A percentile compares a stretch with the other conserved stretches of the same genome.
Conservation (phyloP, 1,140 invertebrate genomes). For the Drosophila kikkawai region DNA sequence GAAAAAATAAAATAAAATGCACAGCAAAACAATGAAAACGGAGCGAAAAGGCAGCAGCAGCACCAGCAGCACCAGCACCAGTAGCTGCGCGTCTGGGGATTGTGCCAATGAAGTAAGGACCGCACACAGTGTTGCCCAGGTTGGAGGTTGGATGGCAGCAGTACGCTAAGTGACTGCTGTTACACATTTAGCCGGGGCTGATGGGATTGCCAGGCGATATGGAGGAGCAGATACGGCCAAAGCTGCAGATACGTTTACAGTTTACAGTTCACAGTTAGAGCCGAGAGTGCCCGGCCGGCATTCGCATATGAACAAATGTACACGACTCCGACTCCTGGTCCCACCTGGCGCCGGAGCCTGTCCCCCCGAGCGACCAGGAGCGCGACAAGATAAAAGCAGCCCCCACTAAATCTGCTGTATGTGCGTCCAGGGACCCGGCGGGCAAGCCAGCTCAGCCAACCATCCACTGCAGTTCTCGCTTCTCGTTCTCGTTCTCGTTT, state of each 20-base stretch:
- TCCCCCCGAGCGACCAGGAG: slow-evolving; percentile 62
- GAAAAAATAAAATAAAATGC: slow-evolving; percentile 47
- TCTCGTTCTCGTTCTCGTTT: slow-evolving; percentile 1
- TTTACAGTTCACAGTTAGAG: slow-evolving; percentile 11
- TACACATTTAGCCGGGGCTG: slow-evolving; percentile 71
- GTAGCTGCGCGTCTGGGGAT: slow-evolving; percentile 62
- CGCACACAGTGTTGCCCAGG: slow-evolving; percentile 39
- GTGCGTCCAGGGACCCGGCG: slow-evolving; percentile 64
- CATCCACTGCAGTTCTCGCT: slow-evolving; percentile 23
- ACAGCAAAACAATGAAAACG: slow-evolving; percentile 75
- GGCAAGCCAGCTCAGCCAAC: slow-evolving; percentile 17
- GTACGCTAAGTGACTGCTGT: slow-evolving; percentile 75
- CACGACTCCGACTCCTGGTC: slow-evolving; percentile 38
- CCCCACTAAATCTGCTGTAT: slow-evolving; percentile 76
- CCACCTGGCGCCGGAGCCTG: slow-evolving; percentile 37
- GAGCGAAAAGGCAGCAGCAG: slow-evolving; percentile 29
- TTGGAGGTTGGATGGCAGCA: slow-evolving; percentile 26
- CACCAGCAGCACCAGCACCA: not conserved
- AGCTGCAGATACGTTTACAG: slow-evolving; percentile 29
- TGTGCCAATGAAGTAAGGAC: slow-evolving; percentile 82
- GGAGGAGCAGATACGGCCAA: slow-evolving; percentile 46
- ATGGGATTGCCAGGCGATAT: slow-evolving; percentile 76
- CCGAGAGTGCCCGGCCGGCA: slow-evolving; percentile 27
- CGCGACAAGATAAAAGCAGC: slow-evolving; percentile 77
- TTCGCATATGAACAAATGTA: slow-evolving; percentile 75